phyloP scores from a whole-genome alignment of 1,140 invertebrate species.

The Papilio machaon region DNA sequence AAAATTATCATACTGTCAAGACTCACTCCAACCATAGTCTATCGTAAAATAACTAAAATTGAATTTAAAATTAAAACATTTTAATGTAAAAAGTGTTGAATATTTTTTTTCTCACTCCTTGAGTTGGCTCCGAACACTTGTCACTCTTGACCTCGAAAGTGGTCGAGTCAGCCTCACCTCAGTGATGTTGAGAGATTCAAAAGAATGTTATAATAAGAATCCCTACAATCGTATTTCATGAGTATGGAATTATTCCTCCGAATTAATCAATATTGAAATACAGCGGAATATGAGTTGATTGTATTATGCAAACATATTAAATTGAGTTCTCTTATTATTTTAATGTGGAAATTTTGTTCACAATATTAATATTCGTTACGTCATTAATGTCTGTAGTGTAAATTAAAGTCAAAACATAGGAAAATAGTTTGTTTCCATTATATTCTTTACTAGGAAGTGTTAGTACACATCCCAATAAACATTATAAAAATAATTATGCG shows the following conservation, averaged over 20 bases:
- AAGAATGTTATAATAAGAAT: slow-evolving; percentile 6
- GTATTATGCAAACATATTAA: background rate
- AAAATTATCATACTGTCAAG: background rate
- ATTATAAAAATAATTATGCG: background rate
- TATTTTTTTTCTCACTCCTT: background rate
- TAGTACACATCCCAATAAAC: background rate
- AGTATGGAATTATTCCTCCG: background rate
- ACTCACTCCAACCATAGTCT: background rate
- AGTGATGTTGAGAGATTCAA: background rate
- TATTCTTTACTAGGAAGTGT: no score
- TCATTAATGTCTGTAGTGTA: no score
- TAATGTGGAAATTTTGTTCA: no score
- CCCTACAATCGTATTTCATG: background rate
- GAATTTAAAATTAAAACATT: background rate
- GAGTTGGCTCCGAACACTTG: background rate
- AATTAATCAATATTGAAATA: background rate
- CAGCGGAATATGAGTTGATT: background rate
- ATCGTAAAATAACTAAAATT: background rate
- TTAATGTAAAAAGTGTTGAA: background rate
- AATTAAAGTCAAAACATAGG: no score
- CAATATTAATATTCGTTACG: no score
- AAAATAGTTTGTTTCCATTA: no score
- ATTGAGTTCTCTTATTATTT: background rate
- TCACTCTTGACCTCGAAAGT: background rate
- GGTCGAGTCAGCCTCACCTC: slow-evolving; percentile 10